These are phyloP conservation scores for Muscidifurax raptorellus DNA, from an alignment of 1,140 invertebrate genomes.

Conservation along the genomic window DNA sequence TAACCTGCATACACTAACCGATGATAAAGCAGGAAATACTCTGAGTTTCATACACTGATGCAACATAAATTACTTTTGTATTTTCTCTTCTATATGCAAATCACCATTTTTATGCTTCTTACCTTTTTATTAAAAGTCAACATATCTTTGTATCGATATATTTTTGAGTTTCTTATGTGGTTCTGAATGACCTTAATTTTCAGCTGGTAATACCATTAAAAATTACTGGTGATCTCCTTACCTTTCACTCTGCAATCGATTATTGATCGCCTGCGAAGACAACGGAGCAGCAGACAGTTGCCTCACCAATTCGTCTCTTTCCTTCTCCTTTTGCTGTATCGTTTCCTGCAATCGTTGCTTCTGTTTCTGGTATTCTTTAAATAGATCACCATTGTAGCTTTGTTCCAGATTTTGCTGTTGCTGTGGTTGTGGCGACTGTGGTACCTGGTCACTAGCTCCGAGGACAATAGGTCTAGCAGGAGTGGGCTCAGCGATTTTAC, in stretches of 20 bases:
- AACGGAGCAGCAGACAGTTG: slow-evolving; percentile 73
- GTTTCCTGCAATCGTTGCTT: slow-evolving; percentile 82
- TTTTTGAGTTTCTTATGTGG: too few species aligned
- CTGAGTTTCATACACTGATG: too few species aligned
- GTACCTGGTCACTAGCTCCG: slow-evolving; percentile 50
- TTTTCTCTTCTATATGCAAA: too few species aligned
- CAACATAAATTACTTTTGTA: too few species aligned
- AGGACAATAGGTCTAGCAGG: slow-evolving; percentile 59
- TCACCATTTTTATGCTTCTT: too few species aligned
- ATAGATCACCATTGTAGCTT: slow-evolving; percentile 80
- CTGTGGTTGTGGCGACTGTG: slow-evolving; percentile 64
- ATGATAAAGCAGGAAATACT: not conserved
- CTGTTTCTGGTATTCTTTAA: slow-evolving; percentile 85
- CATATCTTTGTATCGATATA: too few species aligned
- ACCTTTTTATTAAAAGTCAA: too few species aligned
- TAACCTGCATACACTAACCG: not conserved
- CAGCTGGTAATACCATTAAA: too few species aligned
- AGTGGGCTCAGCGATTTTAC: slow-evolving; percentile 70
- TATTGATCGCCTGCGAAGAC: slow-evolving; percentile 69
- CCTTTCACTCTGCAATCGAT: slow-evolving; percentile 73
- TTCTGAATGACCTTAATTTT: too few species aligned
- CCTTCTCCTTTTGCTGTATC: slow-evolving; percentile 78
- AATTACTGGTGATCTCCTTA: slow-evolving; percentile 58
- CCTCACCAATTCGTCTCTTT: slow-evolving; percentile 76
- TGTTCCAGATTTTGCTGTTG: slow-evolving; percentile 74